Evolutionary conservation across 2,888 invertebrate species (phyloP).

Genomic region (Rotaria magnacalcarata): DNA sequence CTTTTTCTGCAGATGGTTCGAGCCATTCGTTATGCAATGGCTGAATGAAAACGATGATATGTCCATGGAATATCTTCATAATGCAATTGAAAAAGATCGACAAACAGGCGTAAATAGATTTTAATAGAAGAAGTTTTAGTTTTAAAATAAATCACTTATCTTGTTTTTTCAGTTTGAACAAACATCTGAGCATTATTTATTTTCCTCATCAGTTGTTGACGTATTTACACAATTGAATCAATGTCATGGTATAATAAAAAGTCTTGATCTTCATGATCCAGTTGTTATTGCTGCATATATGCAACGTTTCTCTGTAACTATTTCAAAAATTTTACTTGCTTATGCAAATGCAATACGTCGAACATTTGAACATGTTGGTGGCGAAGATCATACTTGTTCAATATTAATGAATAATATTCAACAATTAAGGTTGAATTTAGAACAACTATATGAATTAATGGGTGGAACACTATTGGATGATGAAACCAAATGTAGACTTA

Average conservation of each 20-base stretch:
- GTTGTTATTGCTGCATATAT: slow-evolving; percentile 98
- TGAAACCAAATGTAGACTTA: slow-evolving; percentile 66
- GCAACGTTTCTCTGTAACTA: slow-evolving; percentile 97
- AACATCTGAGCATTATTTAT: slow-evolving; percentile 94
- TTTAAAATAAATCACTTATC: not conserved
- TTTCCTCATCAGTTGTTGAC: slow-evolving; percentile 98
- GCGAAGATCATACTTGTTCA: slow-evolving; percentile 62
- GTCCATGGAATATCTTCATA: slow-evolving; percentile 92
- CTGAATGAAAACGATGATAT: slow-evolving; percentile 98
- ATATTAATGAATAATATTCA: slow-evolving; percentile 99
- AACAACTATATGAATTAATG: slow-evolving; percentile 99
- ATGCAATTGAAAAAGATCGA: slow-evolving; percentile 94
- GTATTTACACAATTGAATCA: slow-evolving; percentile 98
- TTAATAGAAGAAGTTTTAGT: not conserved
- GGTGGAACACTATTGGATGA: slow-evolving; percentile 70
- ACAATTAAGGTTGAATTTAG: slow-evolving; percentile 91
- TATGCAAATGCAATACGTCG: slow-evolving; percentile 95
- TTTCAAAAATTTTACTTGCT: slow-evolving; percentile 90
- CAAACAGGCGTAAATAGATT: slow-evolving; percentile 73
- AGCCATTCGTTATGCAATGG: slow-evolving; percentile 99
- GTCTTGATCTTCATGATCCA: slow-evolving; percentile 96
- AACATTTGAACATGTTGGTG: slow-evolving; percentile 81
- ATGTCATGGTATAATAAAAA: slow-evolving; percentile 97
- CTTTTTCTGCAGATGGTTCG: slow-evolving; percentile 75
- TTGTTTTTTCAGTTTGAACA: slow-evolving; percentile 79